Base-by-base conservation (phyloP, 2,113 vertebrate species). In the Proterorhinus semilunaris region DNA sequence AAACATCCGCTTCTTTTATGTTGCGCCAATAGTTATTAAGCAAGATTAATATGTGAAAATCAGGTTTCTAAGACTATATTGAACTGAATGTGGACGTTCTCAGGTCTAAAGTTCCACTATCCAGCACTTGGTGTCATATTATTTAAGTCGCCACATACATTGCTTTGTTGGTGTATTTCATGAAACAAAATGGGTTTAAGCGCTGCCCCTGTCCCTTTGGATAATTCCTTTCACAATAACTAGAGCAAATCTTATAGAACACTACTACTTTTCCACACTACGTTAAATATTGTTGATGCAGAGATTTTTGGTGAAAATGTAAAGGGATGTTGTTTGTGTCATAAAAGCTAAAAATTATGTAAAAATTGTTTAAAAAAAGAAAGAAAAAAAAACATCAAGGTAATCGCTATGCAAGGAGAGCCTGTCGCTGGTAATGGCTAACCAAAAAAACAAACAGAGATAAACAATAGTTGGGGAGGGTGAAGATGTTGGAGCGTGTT, bases 321-420 rank as follows among this genome's bases (percentile, higher is more conserved):
- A 61, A 61, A 61, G 42, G 58, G 58, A 63, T 48, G 9, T 21
- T 48, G 43, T 47, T 44, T 46, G 15, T 62, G 43, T 62, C 44
- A 46, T 17, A 45, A 69, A 82, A 82, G 74, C 73, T 82, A 62
- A 44, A 66, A 54, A 66, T 13, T 52, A 64, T 43, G 8, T 10
- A 1, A 55, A 44, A 53, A 36, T 66, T 70, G 71, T 46, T n/a
- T n/a, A n/a, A 44, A n/a, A 6, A 8, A 49, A 64, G 54, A 72
- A 52, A 69, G 0, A 49, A 7, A 8, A n/a, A 45, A 21, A 16
- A 9, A 47, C 43, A 52, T 58, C 78, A 65, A 45, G 77, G 21
- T 17, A 68, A 83, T 78, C 4, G 85, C 89, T 90, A 85, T 91
- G 90, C 90, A 91, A 88, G 64, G 65, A 75, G 15, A 70, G 73